Evolutionary conservation across 1,140 invertebrate species (phyloP), one percentile per base, ranked within the genome.

Genomic region (Phymorhynchus buccinoides): DNA sequence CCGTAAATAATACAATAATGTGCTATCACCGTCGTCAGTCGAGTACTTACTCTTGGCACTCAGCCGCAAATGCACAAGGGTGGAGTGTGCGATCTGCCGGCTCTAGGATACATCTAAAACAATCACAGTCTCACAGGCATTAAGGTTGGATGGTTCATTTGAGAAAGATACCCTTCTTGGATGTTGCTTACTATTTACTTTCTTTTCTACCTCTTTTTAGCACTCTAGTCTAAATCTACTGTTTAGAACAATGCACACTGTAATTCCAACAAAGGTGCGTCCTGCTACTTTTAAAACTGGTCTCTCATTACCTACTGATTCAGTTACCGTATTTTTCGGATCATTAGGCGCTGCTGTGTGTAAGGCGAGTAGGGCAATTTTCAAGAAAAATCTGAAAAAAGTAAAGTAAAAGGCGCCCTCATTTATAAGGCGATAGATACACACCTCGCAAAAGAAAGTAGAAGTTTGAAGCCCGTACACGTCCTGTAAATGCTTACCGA

Each of bases 121-220:
- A 83, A 83, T 71, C 71, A 83, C 62, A 83, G 62, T 83, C 81
- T 83, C 81, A 83, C 27, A 83, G 52, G 81, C 66, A 83, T 83
- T 83, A 83, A n/a, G 81, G 81, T 83, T 83, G 81, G 81, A 66
- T 83, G 56, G 62, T 83, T 83, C 32, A 12, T 6, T 32, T 71
- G 35, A 16, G 16, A 71, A 12, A 71, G 68, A 71, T 35, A 35
- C 68, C 68, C 68, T 22, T 71, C 27, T 22, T 52, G 48, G 22
- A 7, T 52, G 7, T 22, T 52, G 7, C 22, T 52, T 52, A 7
- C 48, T 52, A 7, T 52, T 32, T 71, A 12, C 18, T 37, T 71
- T 37, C 68, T 32, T 37, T 37, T 52, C 1, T 71, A 12, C 9
- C 35, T 71, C 6, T 18, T 52, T 22, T 52, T 52, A 12, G 9